Base-by-base conservation (phyloP, 2,888 invertebrate species). In the Lasioglossum morio region DNA sequence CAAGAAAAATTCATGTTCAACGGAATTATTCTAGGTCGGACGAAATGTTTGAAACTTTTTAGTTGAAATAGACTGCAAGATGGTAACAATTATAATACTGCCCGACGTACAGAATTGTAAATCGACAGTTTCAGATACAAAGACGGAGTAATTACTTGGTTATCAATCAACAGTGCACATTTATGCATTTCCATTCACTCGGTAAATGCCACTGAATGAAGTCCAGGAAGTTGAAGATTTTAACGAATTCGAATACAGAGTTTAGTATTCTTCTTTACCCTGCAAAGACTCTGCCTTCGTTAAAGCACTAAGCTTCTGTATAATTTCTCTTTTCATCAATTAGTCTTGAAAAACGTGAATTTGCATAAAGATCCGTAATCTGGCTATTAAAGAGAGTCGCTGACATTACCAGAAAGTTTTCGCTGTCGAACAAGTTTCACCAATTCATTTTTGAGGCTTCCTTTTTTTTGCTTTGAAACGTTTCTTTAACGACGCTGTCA, bases 251-350 rank as follows among this genome's bases (percentile, higher is more conserved):
- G 27, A 63, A 16, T 30, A 63, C 30, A 63, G 60, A 63, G 27
- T 63, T 43, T 63, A 7, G 16, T 30, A 63, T 60, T 60, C 60
- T 60, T 14, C 27, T 14, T 27, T 57, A 10, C 53, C 53, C n/a
- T 57, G 53, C 53, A n/a, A 57, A n/a, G 10, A 57, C 53, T 63
- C 27, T 5, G 60, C 60, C 60, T 63, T 63, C 60, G 14, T 63
- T 63, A 63, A 63, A 30, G 60, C 2, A 63, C 14, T 27, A 27
- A 63, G 60, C 60, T 63, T 30, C 27, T 2, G 60, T 5, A 63
- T 63, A 63, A 63, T 27, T 63, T 27, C 60, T 63, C 27, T 16
- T 63, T 63, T 63, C 60, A 63, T 63, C 60, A 63, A 30, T 63
- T 27, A 30, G 30, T 63, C 60, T 63, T 30, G 27, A 1, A 27